Percentiles rank a stretch among this genome's conserved stretches.
Evolutionary conservation across 2,797 vertebrate genomes (phyloP).

Genomic region (Phataginus tetradactyla): DNA sequence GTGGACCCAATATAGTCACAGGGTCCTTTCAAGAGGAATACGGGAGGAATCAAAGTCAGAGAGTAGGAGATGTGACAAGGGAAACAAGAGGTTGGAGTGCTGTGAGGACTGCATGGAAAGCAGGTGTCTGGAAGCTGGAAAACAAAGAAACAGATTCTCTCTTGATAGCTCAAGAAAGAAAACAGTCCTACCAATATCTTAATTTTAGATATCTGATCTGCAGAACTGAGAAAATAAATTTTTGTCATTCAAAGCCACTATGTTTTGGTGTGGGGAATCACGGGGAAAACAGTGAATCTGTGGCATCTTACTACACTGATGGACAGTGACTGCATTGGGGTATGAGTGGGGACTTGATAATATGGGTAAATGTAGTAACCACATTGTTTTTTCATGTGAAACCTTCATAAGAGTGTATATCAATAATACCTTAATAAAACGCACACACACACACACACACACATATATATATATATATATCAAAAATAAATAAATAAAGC

Average conservation of each 20-base stretch:
- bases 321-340: too few species aligned
- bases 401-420: too few species aligned
- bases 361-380: too few species aligned
- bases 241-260: background rate
- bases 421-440: too few species aligned
- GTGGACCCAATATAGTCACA: rapidly evolving
- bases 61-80: background rate
- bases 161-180: background rate
- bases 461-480: too few species aligned
- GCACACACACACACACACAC: too few species aligned
- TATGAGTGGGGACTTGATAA: too few species aligned
- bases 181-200: background rate
- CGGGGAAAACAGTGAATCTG: too few species aligned
- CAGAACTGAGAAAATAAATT: background rate
- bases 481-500: too few species aligned
- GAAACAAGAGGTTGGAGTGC: background rate
- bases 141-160: background rate
- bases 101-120: background rate
- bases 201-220: background rate
- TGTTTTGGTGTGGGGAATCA: background rate
- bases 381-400: too few species aligned
- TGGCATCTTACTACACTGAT: too few species aligned
- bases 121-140: background rate
- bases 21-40: background rate
- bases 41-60: background rate